Base-by-base conservation (phyloP, 2,888 invertebrate species). In the Patella pellucida region DNA sequence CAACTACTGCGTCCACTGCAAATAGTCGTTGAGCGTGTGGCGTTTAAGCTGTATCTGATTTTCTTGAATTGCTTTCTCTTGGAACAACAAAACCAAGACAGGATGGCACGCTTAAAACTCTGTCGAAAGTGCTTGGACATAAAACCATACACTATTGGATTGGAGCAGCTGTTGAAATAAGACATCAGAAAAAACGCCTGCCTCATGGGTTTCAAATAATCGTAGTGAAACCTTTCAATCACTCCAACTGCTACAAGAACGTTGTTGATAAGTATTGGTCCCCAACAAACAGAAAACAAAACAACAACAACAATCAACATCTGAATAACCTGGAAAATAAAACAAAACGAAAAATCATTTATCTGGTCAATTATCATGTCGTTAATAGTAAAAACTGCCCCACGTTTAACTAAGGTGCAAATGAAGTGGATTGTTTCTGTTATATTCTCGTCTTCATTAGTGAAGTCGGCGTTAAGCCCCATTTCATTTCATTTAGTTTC, bases 101-200 rank as follows among this genome's bases (percentile, higher is more conserved):
- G 82, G 50, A 88, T 79, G 3, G 88, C 86, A 67, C 86, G 84
- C 68, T 84, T 85, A 84, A 92, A 91, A 51, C 88, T 88, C 67
- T 88, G 93, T 3, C 94, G 91, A 89, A 94, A 94, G 90, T 93
- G 94, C 84, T 93, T 93, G 52, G 94, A 95, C 94, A 95, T 94
- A 90, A 95, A 95, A 56, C 94, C 94, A 88, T 95, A 95, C 62
- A 95, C 93, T 69, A 95, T 93, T 3, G 95, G 95, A 89, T 95
- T 95, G 83, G 94, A 92, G 89, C 94, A 94, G 86, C 94, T 94
- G 91, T 95, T 95, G 86, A 94, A 93, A 89, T 95, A 95, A 0
- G 94, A 94, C 93, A 95, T 92, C 41, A 94, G 89, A 79, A 93
- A 93, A 86, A 94, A 94, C 12, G 93, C 92, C 69, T 93, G 94